Evolutionary conservation across 2,113 vertebrate species (phyloP).

Genomic region (Leucosticte australis): DNA sequence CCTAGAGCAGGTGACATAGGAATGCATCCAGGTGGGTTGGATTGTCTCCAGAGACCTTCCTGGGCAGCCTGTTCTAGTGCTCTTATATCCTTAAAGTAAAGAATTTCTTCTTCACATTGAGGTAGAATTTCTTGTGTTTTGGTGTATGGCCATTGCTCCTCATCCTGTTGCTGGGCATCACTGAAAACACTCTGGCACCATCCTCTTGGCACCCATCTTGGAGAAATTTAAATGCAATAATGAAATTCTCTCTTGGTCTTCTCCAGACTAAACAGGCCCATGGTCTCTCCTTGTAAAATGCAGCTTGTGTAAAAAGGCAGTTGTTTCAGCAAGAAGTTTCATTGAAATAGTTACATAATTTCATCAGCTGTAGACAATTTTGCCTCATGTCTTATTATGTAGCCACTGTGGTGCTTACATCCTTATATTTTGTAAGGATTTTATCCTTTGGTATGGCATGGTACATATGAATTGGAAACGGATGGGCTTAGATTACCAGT

Average conservation of each 20-base stretch:
- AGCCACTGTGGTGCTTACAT: neutral
- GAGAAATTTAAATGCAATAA: neutral
- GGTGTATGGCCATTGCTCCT: neutral
- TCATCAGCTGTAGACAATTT: rapidly evolving
- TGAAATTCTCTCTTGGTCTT: neutral
- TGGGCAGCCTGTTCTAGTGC: neutral
- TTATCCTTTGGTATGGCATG: rapidly evolving
- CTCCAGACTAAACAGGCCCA: neutral
- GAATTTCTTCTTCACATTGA: neutral
- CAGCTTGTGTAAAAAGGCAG: neutral
- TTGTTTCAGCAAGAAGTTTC: neutral
- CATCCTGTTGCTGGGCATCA: neutral
- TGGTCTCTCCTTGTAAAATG: rapidly evolving
- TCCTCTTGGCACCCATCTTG: neutral
- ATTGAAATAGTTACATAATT: neutral
- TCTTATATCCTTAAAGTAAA: neutral
- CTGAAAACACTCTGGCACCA: neutral
- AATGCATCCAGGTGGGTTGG: neutral
- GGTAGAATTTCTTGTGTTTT: neutral
- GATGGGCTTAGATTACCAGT: neutral
- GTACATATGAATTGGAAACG: rapidly evolving
- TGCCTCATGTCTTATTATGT: rapidly evolving
- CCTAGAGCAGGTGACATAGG: neutral
- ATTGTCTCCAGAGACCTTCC: neutral
- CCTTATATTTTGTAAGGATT: neutral